These are phyloP conservation scores for Eremobia ochroleuca DNA, from an alignment of 2,888 invertebrate species.

Conservation along the genomic window DNA sequence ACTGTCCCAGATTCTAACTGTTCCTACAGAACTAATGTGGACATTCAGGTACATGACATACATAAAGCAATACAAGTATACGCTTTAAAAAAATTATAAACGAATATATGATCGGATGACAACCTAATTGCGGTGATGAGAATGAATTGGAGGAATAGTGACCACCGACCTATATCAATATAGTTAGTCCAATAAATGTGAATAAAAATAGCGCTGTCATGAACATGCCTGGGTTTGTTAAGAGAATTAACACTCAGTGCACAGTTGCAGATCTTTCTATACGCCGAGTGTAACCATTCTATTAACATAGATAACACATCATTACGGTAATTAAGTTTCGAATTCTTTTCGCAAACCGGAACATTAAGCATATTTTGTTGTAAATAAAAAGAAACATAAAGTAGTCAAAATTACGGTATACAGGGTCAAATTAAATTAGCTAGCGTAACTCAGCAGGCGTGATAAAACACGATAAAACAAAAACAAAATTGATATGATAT, in stretches of 20 bases:
- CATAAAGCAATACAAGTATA: slow-evolving; percentile 64
- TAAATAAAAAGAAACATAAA: slow-evolving; percentile 8
- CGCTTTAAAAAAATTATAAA: slow-evolving; percentile 51
- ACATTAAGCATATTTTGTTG: slow-evolving; percentile 5
- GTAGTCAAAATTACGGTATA: slow-evolving; percentile 10
- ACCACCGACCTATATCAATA: slow-evolving; percentile 66
- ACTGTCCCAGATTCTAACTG: slow-evolving; percentile 58
- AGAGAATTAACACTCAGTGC: background rate
- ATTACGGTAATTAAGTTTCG: slow-evolving; percentile 17
- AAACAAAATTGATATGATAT: background rate
- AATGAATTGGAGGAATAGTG: slow-evolving; percentile 70
- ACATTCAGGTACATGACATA: slow-evolving; percentile 84
- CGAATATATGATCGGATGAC: slow-evolving; percentile 52
- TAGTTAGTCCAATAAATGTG: slow-evolving; percentile 63
- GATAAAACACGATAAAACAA: background rate
- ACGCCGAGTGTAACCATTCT: background rate
- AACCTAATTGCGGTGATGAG: slow-evolving; percentile 70
- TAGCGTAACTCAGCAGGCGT: background rate
- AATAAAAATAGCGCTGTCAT: slow-evolving; percentile 67
- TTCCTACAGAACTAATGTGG: slow-evolving; percentile 64
- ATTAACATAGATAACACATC: slow-evolving; percentile 45
- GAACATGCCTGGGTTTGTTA: slow-evolving; percentile 14
- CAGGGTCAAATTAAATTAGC: background rate
- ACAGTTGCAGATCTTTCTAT: background rate
- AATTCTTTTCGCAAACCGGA: slow-evolving; percentile 20